Percentiles rank a stretch among this genome's conserved stretches.
phyloP scores from a whole-genome alignment of 23 tunicate species.

The Styela clava region DNA sequence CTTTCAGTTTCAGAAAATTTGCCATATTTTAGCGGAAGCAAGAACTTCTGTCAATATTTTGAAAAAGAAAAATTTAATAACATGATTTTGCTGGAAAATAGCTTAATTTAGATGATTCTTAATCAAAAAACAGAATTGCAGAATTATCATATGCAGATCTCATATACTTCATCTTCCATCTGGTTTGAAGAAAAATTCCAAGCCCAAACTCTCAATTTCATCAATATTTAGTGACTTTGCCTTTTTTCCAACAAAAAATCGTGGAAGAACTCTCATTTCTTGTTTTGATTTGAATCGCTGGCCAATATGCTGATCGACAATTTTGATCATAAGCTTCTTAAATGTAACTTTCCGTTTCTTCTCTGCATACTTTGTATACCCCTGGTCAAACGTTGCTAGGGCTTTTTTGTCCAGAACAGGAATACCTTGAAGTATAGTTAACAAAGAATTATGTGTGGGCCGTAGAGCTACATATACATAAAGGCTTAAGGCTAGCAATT shows the following conservation, averaged over 20 bases:
- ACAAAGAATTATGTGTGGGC: slow-evolving; percentile 17
- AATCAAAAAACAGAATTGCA: too few relatives aligned
- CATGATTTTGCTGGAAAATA: too few relatives aligned
- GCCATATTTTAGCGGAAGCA: too few relatives aligned
- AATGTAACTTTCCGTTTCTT: slow-evolving; percentile 48
- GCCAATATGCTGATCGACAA: slow-evolving; percentile 68
- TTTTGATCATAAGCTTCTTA: slow-evolving; percentile 36
- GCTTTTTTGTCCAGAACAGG: slow-evolving; percentile 20
- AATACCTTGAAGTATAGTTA: slow-evolving; percentile 22
- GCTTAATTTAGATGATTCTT: too few relatives aligned
- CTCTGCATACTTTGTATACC: slow-evolving; percentile 30
- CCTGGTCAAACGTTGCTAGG: slow-evolving; percentile 24
- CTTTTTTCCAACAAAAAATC: slow-evolving; percentile 20
- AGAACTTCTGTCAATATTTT: too few relatives aligned
- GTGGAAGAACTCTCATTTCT: slow-evolving; percentile 47
- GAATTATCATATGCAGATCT: too few relatives aligned
- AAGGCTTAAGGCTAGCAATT: slow-evolving; percentile 36
- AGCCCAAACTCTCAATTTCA: background rate
- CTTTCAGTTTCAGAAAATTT: too few relatives aligned
- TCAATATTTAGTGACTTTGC: background rate
- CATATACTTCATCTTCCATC: too few relatives aligned
- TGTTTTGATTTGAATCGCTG: slow-evolving; percentile 63
- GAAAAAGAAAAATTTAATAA: too few relatives aligned
- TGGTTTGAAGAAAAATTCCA: background rate
- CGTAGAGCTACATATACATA: slow-evolving; percentile 29